Conservation (phyloP, 2,888 invertebrate genomes). For the Linnaemya vulpina region DNA sequence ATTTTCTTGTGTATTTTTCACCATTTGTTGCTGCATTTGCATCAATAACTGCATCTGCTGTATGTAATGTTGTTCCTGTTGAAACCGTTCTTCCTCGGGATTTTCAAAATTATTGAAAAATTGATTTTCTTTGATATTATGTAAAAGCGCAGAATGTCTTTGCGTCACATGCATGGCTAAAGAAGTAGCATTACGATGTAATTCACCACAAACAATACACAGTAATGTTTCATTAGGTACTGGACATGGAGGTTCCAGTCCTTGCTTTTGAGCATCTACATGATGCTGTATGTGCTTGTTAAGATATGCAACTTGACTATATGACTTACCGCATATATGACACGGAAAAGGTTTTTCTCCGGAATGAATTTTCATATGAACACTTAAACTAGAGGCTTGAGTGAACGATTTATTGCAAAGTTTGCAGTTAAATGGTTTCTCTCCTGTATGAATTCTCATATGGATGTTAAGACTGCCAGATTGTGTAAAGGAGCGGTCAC, state of each 20-base stretch:
- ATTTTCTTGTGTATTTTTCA: constrained; percentile 73
- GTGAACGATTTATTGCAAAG: constrained; percentile 82
- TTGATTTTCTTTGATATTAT: constrained; percentile 76
- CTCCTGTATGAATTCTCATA: constrained; percentile 83
- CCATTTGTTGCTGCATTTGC: constrained; percentile 74
- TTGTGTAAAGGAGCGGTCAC: constrained; percentile 83
- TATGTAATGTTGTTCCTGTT: constrained; percentile 76
- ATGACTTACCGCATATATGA: constrained; percentile 80
- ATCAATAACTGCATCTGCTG: constrained; percentile 72
- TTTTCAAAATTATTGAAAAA: constrained; percentile 48
- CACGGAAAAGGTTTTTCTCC: constrained; percentile 81
- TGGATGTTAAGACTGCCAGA: constrained; percentile 83
- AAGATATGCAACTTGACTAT: constrained; percentile 81
- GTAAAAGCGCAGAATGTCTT: constrained; percentile 79
- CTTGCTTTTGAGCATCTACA: constrained; percentile 72
- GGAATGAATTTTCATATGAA: constrained; percentile 83
- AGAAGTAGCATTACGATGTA: constrained; percentile 80
- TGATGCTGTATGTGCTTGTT: constrained; percentile 81
- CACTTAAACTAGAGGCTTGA: constrained; percentile 82
- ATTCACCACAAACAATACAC: constrained; percentile 81
- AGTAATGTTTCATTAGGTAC: constrained; percentile 76
- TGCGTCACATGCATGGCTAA: constrained; percentile 81
- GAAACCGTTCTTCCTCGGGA: constrained; percentile 73
- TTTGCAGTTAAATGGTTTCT: constrained; percentile 82
- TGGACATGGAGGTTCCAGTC: constrained; percentile 42